Conservation (phyloP, 2,888 invertebrate species). For the Drosophila multiciliata region DNA sequence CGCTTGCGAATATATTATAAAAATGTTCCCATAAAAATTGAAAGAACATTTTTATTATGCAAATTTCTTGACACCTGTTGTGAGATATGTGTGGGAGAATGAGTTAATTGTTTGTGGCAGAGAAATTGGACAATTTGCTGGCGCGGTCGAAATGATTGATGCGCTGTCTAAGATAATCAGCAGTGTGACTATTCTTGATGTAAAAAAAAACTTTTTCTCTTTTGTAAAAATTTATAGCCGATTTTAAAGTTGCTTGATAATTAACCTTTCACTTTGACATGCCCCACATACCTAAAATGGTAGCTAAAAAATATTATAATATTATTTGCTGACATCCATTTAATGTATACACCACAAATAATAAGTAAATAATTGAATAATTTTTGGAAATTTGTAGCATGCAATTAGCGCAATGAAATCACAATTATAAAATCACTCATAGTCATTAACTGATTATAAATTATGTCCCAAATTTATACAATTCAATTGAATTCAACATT, state of each 20-base stretch:
- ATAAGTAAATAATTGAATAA: background rate
- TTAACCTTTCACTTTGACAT: background rate
- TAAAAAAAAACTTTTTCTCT: background rate
- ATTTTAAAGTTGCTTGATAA: background rate
- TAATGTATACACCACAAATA: constrained; percentile 9
- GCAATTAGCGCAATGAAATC: constrained; percentile 44
- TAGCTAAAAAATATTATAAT: constrained; percentile 1
- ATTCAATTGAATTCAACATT: constrained; percentile 24
- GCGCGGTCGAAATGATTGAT: constrained; percentile 22
- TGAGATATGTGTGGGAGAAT: constrained; percentile 28
- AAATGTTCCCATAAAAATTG: constrained; percentile 16
- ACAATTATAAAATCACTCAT: constrained; percentile 31
- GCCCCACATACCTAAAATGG: background rate
- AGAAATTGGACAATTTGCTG: constrained; percentile 31
- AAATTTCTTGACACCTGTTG: constrained; percentile 31
- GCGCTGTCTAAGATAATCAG: constrained; percentile 2
- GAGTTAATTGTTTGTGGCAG: constrained; percentile 44
- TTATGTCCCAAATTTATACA: constrained; percentile 30
- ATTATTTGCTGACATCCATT: constrained; percentile 6
- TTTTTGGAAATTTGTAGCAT: constrained; percentile 22
- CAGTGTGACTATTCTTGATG: background rate
- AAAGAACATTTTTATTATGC: constrained; percentile 24
- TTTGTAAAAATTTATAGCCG: background rate
- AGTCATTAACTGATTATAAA: constrained; percentile 27
- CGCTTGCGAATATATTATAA: constrained; percentile 21